A percentile compares a stretch with the other conserved stretches of the same genome.
Conservation (phyloP, 2,797 vertebrate species). For the Passerculus sandwichensis region DNA sequence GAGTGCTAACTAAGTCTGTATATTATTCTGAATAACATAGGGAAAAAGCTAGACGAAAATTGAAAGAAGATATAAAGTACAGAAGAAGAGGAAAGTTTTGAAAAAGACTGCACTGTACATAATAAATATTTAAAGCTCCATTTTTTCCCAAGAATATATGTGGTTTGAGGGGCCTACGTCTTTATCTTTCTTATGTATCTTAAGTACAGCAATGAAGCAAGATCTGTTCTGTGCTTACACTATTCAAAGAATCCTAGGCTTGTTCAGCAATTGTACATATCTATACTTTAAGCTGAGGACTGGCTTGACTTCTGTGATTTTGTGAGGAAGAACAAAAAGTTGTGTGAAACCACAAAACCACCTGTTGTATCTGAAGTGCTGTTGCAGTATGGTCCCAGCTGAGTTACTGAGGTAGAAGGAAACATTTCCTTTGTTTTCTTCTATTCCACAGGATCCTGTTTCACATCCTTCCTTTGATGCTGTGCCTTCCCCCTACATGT, state of each 20-base stretch:
- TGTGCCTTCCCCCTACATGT: fast-evolving
- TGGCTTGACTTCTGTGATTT: background rate
- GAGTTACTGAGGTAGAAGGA: background rate
- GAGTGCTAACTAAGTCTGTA: background rate
- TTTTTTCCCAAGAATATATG: background rate
- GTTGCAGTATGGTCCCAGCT: background rate
- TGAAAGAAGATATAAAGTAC: background rate
- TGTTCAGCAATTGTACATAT: background rate
- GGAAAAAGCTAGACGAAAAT: background rate
- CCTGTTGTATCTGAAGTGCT: background rate
- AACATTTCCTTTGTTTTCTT: background rate
- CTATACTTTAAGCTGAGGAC: background rate
- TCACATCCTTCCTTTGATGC: background rate
- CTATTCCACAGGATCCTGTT: background rate
- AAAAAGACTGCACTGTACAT: background rate
- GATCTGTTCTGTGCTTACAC: background rate
- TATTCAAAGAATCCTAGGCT: background rate
- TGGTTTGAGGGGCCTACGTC: background rate
- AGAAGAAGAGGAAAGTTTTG: background rate
- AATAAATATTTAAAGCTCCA: background rate
- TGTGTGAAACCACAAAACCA: background rate
- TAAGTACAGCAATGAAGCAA: background rate
- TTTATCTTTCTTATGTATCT: background rate
- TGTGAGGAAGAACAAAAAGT: background rate
- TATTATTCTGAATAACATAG: background rate